These are phyloP conservation scores for Zoroaster sp. DNA, from an alignment of 53 echinoderm and acorn worm species.

Conservation along the genomic window DNA sequence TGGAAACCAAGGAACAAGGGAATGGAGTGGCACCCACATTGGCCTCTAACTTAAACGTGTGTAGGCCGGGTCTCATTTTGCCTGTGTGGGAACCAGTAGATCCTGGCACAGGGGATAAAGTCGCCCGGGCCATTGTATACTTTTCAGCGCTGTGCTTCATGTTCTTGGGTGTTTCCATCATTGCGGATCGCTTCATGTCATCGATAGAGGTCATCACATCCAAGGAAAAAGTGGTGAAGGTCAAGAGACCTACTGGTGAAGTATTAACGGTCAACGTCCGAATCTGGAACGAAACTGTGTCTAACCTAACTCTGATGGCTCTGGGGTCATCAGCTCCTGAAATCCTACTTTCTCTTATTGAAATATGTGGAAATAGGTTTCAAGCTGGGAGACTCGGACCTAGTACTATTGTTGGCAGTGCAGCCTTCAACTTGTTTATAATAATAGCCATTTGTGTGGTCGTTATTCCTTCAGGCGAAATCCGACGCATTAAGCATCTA, in stretches of 20 bases:
- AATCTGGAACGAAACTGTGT: conserved; percentile 98
- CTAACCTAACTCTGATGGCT: conserved; percentile 97
- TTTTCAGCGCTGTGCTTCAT: conserved; percentile 82
- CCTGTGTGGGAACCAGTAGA: conserved; percentile 70
- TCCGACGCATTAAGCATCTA: conserved; percentile 87
- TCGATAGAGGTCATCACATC: conserved; percentile 98
- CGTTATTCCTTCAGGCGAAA: conserved; percentile 83
- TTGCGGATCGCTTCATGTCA: conserved; percentile 98
- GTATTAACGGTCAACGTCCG: conserved; percentile 85
- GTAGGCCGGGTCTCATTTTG: conserved; percentile 52
- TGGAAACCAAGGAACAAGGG: conserved; percentile 3
- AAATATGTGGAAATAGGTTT: conserved; percentile 83
- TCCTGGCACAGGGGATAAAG: conserved; percentile 69
- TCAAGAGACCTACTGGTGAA: conserved; percentile 89
- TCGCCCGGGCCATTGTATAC: conserved; percentile 90
- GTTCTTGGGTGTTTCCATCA: conserved; percentile 96
- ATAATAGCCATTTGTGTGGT: conserved; percentile 95
- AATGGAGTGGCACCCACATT: background rate
- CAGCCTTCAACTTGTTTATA: conserved; percentile 96
- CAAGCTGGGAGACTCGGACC: conserved; percentile 94
- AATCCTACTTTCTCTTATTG: conserved; percentile 93
- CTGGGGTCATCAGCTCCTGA: conserved; percentile 98
- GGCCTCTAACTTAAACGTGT: background rate
- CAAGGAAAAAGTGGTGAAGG: conserved; percentile 88
- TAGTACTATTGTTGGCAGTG: conserved; percentile 98